These are phyloP conservation scores for Ibidorhyncha struthersii DNA, from an alignment of 2,113 vertebrate species.

Conservation along the genomic window DNA sequence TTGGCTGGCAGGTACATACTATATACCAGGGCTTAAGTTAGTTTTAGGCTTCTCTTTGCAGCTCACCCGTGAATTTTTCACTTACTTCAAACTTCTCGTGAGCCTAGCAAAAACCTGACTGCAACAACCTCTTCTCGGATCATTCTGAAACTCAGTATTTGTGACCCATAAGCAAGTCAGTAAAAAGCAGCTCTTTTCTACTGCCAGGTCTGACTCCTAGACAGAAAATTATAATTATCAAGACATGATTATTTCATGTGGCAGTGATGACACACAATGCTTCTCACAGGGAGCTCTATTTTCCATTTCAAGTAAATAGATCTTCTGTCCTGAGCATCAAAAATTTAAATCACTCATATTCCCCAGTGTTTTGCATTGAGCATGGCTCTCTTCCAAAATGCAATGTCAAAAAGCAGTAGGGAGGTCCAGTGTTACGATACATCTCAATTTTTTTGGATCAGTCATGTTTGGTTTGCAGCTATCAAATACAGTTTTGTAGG, in stretches of 20 bases:
- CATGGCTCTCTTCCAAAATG: not conserved
- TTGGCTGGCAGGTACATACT: not conserved
- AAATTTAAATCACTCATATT: not conserved
- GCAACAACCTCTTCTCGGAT: not conserved
- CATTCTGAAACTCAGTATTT: not conserved
- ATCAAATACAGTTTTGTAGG: not conserved
- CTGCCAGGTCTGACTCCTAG: not conserved
- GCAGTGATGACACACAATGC: not conserved
- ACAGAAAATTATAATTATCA: not conserved
- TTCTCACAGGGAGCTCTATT: not conserved
- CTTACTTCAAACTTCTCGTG: not conserved
- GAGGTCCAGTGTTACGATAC: not conserved
- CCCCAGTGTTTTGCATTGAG: not conserved
- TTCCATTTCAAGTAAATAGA: slow-evolving; percentile 20
- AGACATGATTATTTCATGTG: not conserved
- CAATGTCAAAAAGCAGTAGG: not conserved
- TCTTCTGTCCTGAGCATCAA: slow-evolving; percentile 5
- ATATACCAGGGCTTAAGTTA: not conserved
- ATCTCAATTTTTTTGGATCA: not conserved
- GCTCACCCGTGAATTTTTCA: not conserved
- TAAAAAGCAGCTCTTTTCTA: not conserved
- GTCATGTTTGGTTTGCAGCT: not conserved
- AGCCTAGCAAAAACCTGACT: not conserved
- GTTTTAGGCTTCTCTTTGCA: not conserved
- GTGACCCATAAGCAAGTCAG: not conserved